phyloP scores from a whole-genome alignment of 2,888 invertebrate genomes.

The Yponomeuta evonymella region DNA sequence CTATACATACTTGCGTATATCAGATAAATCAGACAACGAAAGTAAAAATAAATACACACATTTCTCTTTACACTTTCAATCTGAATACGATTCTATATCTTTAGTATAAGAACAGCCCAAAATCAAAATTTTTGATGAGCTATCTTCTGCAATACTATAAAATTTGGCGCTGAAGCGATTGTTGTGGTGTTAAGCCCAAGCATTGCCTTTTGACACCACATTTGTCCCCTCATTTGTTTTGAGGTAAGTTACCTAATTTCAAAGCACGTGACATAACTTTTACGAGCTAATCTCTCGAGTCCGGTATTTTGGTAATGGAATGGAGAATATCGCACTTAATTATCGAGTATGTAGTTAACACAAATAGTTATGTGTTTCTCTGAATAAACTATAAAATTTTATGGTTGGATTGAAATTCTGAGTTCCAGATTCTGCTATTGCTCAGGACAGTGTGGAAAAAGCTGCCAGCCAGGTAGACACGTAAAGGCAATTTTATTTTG shows the following conservation, averaged over 20 bases:
- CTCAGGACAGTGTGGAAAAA: not conserved
- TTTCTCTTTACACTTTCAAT: too few species aligned
- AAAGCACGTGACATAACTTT: not conserved
- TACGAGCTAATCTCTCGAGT: not conserved
- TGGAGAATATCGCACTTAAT: not conserved
- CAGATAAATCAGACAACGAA: too few species aligned
- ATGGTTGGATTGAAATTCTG: not conserved
- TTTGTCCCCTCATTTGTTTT: not conserved
- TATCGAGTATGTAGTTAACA: conserved; percentile 1
- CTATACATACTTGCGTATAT: too few species aligned
- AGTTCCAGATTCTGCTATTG: not conserved
- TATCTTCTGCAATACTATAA: not conserved
- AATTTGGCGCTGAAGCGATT: not conserved
- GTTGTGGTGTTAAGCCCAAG: not conserved
- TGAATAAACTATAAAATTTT: not conserved
- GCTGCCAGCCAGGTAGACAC: not conserved
- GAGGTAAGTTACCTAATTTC: not conserved
- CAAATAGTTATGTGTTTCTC: not conserved
- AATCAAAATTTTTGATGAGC: too few species aligned
- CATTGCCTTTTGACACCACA: not conserved
- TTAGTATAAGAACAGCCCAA: too few species aligned
- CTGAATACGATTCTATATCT: too few species aligned
- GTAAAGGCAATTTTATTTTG: too few species aligned
- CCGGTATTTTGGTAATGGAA: not conserved
- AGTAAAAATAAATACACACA: too few species aligned